These are phyloP conservation scores for Neomonachus schauinslandi DNA, from an alignment of 2,113 vertebrate genomes.

Conservation along the genomic window DNA sequence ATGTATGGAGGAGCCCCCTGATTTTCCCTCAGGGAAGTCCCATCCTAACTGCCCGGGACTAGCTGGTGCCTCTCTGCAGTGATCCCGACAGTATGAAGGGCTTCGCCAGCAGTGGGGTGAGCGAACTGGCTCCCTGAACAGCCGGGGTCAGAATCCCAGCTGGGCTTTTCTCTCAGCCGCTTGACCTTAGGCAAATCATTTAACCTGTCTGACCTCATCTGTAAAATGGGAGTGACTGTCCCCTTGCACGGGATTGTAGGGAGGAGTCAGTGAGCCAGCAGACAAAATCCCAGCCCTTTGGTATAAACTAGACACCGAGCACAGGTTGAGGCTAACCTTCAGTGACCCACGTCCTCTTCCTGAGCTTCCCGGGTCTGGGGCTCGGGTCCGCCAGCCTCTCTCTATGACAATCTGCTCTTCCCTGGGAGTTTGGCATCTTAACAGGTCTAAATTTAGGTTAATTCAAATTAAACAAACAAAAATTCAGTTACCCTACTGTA, in stretches of 20 bases:
- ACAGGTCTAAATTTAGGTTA: neutral
- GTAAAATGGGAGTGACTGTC: neutral
- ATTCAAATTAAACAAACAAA: constrained; percentile 5
- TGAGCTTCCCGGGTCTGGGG: neutral
- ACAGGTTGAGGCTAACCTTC: neutral
- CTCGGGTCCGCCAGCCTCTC: rapidly evolving
- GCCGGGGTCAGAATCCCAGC: neutral
- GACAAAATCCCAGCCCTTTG: neutral
- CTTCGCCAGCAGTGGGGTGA: neutral
- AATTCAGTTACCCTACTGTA: neutral
- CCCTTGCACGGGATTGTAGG: neutral
- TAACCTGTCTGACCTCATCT: neutral
- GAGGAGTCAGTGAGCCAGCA: neutral
- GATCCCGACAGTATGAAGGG: neutral
- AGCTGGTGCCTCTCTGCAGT: neutral
- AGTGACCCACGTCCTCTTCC: neutral
- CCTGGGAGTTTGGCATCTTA: neutral
- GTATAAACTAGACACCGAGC: neutral
- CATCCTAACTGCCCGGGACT: neutral
- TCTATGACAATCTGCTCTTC: neutral
- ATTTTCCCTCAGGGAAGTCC: neutral
- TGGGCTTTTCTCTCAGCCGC: neutral
- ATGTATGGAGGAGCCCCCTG: rapidly evolving
- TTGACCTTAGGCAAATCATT: neutral
- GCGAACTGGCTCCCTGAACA: neutral